Evolutionary conservation across 2,113 vertebrate species (phyloP).

Genomic region (Neotragus pygmaeus): DNA sequence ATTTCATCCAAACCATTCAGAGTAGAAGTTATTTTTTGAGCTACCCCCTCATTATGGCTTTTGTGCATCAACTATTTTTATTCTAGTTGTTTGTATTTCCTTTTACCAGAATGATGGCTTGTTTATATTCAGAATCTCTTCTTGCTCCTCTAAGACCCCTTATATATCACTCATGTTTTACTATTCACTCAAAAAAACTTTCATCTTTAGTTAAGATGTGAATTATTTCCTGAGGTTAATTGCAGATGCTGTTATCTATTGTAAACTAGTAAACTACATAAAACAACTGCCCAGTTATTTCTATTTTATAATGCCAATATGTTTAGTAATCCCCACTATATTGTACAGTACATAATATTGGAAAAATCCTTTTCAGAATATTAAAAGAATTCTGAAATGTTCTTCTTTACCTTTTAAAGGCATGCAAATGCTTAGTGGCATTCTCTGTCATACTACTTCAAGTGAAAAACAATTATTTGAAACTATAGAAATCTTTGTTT

Average conservation of each 20-base stretch:
- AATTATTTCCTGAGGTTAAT: slow-evolving; percentile 76
- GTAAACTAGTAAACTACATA: slow-evolving; percentile 63
- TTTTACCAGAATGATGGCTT: slow-evolving; percentile 88
- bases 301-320: slow-evolving; percentile 64
- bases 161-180: slow-evolving; percentile 79
- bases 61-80: slow-evolving; percentile 89
- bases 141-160: slow-evolving; percentile 80
- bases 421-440: slow-evolving; percentile 26
- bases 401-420: slow-evolving; percentile 10
- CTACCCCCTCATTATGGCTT: slow-evolving; percentile 91
- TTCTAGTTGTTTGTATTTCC: slow-evolving; percentile 88
- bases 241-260: slow-evolving; percentile 72
- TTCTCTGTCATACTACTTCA: slow-evolving; percentile 20
- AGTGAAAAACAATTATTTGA: slow-evolving; percentile 46
- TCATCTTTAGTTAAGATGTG: slow-evolving; percentile 70
- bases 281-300: slow-evolving; percentile 69
- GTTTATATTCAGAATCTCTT: slow-evolving; percentile 85
- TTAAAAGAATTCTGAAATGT: slow-evolving; percentile 36
- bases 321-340: slow-evolving; percentile 66
- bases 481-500: slow-evolving; percentile 49
- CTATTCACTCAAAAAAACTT: slow-evolving; percentile 74
- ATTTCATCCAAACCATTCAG: slow-evolving; percentile 89
- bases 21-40: slow-evolving; percentile 89
- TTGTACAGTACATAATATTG: slow-evolving; percentile 50
- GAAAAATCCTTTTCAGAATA: slow-evolving; percentile 48